Conservation (phyloP, 2,888 invertebrate genomes). For the Mesochorus sp. region DNA sequence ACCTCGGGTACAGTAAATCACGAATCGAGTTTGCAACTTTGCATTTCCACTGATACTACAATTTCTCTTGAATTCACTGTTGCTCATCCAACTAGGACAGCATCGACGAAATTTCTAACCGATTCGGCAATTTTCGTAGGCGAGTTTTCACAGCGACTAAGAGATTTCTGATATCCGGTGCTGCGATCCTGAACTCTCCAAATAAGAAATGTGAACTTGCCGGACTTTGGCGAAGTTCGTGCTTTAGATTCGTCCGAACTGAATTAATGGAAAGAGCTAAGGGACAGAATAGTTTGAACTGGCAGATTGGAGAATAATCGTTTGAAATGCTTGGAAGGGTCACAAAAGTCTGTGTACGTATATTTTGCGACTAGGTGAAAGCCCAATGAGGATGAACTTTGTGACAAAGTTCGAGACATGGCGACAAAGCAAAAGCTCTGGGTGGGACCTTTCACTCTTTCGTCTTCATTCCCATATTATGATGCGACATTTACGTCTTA, state of each 20-base stretch:
- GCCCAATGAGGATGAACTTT: constrained; percentile 72
- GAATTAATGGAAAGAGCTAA: not conserved
- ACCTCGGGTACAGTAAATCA: constrained; percentile 40
- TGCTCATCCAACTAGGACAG: not conserved
- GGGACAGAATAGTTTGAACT: constrained; percentile 34
- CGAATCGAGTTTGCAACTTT: constrained; percentile 51
- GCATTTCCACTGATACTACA: constrained; percentile 46
- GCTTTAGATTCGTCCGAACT: not conserved
- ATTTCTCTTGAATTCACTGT: constrained; percentile 4
- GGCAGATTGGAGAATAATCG: constrained; percentile 76
- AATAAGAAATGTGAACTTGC: constrained; percentile 45
- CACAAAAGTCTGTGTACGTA: not conserved
- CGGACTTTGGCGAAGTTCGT: constrained; percentile 12
- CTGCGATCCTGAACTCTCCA: not conserved
- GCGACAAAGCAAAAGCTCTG: constrained; percentile 31
- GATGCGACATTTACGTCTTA: not conserved
- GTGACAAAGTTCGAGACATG: constrained; percentile 50
- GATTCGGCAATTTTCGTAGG: constrained; percentile 45
- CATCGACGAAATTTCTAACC: constrained; percentile 40
- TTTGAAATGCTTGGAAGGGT: constrained; percentile 56
- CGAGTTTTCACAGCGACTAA: not conserved
- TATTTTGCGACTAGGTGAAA: constrained; percentile 49
- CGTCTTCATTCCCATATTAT: constrained; percentile 20
- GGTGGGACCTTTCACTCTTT: constrained; percentile 55
- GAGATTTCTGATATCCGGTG: not conserved